Conservation (phyloP, 2,797 vertebrate genomes). For the Zenarchopterus dispar region DNA sequence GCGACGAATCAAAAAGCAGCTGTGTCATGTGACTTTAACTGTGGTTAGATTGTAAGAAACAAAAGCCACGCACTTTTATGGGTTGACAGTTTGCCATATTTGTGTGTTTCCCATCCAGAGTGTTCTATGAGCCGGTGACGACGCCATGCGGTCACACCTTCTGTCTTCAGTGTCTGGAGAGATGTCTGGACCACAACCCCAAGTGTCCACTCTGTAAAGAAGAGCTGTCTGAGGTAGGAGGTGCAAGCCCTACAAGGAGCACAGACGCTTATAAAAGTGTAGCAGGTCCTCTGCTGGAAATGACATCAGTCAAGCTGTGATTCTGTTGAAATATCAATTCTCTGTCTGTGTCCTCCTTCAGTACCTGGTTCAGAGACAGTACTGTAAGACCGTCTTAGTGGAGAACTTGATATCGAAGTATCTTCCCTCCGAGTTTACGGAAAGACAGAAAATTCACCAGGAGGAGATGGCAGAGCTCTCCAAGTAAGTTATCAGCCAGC, state of each 20-base stretch:
- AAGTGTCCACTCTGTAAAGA: constrained; percentile 94
- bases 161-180: constrained; percentile 94
- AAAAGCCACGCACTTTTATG: not conserved
- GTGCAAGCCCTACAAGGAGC: not conserved
- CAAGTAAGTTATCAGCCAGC: constrained; percentile 56
- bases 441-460: constrained; percentile 89
- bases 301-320: not conserved
- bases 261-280: not conserved
- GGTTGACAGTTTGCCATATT: not conserved
- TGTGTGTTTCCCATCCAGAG: constrained; percentile 42
- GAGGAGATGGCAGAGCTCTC: constrained; percentile 85
- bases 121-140: constrained; percentile 89
- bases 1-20: too few species aligned
- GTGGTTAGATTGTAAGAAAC: too few species aligned
- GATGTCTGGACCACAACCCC: constrained; percentile 91
- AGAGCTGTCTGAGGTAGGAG: constrained; percentile 87
- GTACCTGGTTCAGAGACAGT: constrained; percentile 90
- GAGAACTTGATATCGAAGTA: constrained; percentile 89
- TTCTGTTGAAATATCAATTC: not conserved
- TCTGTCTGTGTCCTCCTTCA: constrained; percentile 51
- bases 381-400: constrained; percentile 87
- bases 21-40: too few species aligned
- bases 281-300: not conserved
- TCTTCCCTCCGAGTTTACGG: constrained; percentile 87
- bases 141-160: constrained; percentile 93